Evolutionary conservation across 2,888 invertebrate genomes (phyloP), one percentile per base, ranked within the genome.

Genomic region (Sthenelais limicola): DNA sequence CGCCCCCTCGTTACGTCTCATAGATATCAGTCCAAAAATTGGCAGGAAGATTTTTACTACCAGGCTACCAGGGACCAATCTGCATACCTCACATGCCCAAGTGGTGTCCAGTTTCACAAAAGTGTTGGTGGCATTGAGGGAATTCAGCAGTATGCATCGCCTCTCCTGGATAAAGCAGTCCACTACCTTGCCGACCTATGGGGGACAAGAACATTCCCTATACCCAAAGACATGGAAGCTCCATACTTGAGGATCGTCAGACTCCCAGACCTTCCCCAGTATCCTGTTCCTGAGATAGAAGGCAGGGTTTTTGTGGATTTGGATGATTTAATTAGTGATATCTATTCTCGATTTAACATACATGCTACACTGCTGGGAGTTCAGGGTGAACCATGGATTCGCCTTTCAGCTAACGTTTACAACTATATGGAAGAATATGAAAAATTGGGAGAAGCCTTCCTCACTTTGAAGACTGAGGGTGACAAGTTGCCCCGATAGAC

Each of bases 341-440:
- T 79, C n/a, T 67, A 69, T 54, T 67, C 71, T 1, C 28, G 66
- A 15, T 79, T 71, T 52, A 74, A 74, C 15, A 71, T 78, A 5
- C 68, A 74, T 18, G 48, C 72, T 1, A 58, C 28, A 1, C 51
- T 74, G 2, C 30, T 76, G 24, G 48, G 56, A 2, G 71, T 82
- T 3, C 56, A 81, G 15, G 79, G 77, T 1, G 74, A 73, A 28
- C 74, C 80, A 18, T 82, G 81, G 75, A 35, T 84, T 3, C 77
- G 86, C 47, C 80, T 86, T 32, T 86, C 86, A 7, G 80, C 79
- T n/a, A 84, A 84, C 67, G 78, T 85, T 32, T 83, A 85, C 77
- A 85, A 82, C 75, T 75, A 71, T 12, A 51, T 81, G 58, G 79
- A 80, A 1, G 84, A 85, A 35, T 82, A 82, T 70, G 73, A 76